Evolutionary conservation across 1,140 invertebrate species (phyloP).

Genomic region (Drosophila arawakana): DNA sequence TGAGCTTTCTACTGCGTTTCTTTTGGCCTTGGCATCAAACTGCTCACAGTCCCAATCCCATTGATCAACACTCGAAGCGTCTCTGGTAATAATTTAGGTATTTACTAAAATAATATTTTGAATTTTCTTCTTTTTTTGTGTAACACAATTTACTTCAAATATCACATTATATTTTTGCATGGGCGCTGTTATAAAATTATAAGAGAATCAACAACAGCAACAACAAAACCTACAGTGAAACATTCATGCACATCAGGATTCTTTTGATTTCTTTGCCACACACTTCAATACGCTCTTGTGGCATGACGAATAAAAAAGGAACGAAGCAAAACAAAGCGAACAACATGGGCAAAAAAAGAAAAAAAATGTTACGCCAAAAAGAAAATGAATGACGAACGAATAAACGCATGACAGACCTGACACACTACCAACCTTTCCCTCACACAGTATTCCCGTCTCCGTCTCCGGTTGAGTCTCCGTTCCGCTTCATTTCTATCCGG

Average conservation of each 20-base stretch:
- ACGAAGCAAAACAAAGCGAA: slow-evolving; percentile 16
- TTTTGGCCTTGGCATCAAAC: slow-evolving; percentile 7
- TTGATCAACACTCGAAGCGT: slow-evolving; percentile 12
- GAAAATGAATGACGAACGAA: slow-evolving; percentile 78
- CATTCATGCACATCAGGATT: slow-evolving; percentile 65
- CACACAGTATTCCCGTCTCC: background rate
- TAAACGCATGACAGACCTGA: slow-evolving; percentile 74
- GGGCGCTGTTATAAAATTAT: slow-evolving; percentile 45
- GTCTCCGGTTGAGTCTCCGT: background rate
- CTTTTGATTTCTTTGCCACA: slow-evolving; percentile 77
- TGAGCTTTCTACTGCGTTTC: slow-evolving; percentile 8
- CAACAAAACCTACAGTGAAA: slow-evolving; percentile 19
- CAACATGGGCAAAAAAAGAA: slow-evolving; percentile 34
- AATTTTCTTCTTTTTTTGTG: slow-evolving; percentile 16
- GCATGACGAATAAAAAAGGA: slow-evolving; percentile 53
- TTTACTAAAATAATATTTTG: slow-evolving; percentile 61
- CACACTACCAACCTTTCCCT: slow-evolving; percentile 41
- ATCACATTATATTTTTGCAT: slow-evolving; percentile 49
- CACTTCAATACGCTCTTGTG: slow-evolving; percentile 72
- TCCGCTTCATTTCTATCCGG: slow-evolving; percentile 36
- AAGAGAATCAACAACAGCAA: slow-evolving; percentile 28
- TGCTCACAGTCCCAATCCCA: slow-evolving; percentile 2
- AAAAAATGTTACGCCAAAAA: slow-evolving; percentile 63
- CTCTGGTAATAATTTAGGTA: slow-evolving; percentile 51
- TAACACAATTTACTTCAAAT: slow-evolving; percentile 36